phyloP scores from a whole-genome alignment of 1,140 invertebrate genomes.

The Chionoecetes opilio region DNA sequence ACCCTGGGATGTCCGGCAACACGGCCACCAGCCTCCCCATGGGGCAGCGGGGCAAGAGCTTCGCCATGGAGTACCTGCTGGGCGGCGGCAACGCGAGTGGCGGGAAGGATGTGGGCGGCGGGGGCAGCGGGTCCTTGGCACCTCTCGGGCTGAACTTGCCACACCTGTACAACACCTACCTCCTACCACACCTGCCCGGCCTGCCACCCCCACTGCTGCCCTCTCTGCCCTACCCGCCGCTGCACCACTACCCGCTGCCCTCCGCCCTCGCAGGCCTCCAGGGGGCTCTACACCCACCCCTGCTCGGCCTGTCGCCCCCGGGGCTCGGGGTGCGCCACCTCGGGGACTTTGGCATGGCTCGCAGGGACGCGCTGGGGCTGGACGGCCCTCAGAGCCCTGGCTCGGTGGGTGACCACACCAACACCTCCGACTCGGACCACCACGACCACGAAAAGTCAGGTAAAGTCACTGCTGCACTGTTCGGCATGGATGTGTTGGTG shows the following conservation, averaged over 20 bases:
- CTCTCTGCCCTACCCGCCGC: conserved; percentile 67
- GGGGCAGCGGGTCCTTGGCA: conserved; percentile 57
- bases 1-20: conserved; percentile 69
- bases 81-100: conserved; percentile 54
- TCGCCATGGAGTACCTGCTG: conserved; percentile 76
- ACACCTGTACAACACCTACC: conserved; percentile 74
- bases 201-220: conserved; percentile 72
- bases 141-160: conserved; percentile 67
- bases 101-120: conserved; percentile 50
- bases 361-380: conserved; percentile 51
- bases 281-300: conserved; percentile 68
- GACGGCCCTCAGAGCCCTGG: conserved; percentile 73
- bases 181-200: conserved; percentile 74
- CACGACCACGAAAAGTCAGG: conserved; percentile 77
- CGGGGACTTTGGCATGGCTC: conserved; percentile 57
- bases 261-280: conserved; percentile 60
- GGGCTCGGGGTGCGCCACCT: conserved; percentile 61
- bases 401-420: conserved; percentile 75
- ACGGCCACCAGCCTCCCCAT: conserved; percentile 65
- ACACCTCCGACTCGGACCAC: conserved; percentile 75
- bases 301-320: conserved; percentile 64
- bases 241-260: conserved; percentile 73
- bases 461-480: conserved; percentile 18
- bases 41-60: conserved; percentile 73
- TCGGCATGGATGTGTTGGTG: background rate